Conservation (phyloP, 2,797 vertebrate species). For the Monodelphis domestica region DNA sequence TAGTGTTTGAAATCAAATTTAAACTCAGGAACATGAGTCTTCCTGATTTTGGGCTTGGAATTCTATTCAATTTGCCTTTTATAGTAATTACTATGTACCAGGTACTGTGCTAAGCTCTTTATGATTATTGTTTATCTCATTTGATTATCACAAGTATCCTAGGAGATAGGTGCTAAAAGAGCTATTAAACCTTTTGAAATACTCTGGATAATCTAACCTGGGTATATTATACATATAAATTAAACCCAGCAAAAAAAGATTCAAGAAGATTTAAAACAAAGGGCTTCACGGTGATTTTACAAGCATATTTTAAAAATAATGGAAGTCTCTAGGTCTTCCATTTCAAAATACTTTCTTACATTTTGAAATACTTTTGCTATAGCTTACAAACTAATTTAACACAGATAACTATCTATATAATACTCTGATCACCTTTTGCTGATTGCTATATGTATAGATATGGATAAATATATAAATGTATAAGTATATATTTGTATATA, state of each 20-base stretch:
- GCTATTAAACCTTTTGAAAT: background rate
- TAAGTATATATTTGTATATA: no score
- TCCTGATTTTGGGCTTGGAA: background rate
- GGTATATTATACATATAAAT: background rate
- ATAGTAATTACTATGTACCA: background rate
- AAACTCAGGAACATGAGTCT: background rate
- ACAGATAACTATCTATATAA: background rate
- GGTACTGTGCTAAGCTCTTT: background rate
- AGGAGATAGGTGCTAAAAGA: background rate
- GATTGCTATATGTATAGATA: no score
- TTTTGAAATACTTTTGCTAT: constrained; percentile 45
- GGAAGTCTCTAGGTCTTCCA: constrained; percentile 48
- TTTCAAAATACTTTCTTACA: constrained; percentile 57
- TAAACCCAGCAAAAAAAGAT: constrained; percentile 56
- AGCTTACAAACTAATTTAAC: constrained; percentile 36
- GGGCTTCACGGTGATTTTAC: constrained; percentile 56
- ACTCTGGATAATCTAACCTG: background rate
- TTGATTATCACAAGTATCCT: background rate
- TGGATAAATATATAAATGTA: no score
- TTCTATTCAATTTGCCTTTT: background rate
- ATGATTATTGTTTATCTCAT: background rate
- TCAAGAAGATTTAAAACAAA: constrained; percentile 49
- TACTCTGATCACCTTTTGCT: constrained; percentile 15
- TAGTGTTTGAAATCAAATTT: background rate
- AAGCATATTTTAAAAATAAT: background rate